Conservation (phyloP, 2,797 vertebrate genomes). For the Enteromius fasciolatus region DNA sequence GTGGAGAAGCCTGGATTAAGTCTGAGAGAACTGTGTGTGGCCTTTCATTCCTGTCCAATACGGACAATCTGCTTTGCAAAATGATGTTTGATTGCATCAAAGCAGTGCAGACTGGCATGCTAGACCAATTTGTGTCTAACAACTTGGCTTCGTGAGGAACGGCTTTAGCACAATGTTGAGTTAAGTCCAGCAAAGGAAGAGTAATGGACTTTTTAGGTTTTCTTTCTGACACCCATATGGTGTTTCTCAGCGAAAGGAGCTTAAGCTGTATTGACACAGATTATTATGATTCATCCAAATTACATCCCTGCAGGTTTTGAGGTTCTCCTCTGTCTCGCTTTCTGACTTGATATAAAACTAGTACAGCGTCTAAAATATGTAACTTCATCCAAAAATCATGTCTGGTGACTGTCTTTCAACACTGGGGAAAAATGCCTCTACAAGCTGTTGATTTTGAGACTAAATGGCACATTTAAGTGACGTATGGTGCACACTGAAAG, state of each 20-base stretch:
- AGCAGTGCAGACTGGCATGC: neutral
- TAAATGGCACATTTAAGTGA: neutral
- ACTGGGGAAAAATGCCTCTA: neutral
- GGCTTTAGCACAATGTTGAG: neutral
- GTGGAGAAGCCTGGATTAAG: constrained; percentile 43
- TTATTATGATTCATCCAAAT: constrained; percentile 15
- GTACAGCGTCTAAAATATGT: neutral
- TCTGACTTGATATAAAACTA: constrained; percentile 6
- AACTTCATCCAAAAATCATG: constrained; percentile 13
- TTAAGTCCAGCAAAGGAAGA: neutral
- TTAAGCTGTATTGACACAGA: neutral
- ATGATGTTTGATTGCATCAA: neutral
- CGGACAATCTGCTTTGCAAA: constrained; percentile 2
- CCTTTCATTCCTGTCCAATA: neutral
- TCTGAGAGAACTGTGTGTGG: constrained; percentile 7
- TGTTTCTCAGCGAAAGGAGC: neutral
- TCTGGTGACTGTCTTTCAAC: constrained; percentile 13
- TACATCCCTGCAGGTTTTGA: neutral
- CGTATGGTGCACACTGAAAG: neutral
- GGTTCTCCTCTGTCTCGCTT: neutral
- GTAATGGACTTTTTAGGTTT: neutral
- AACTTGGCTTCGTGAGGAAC: neutral
- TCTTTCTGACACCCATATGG: constrained; percentile 4
- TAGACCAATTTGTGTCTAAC: neutral
- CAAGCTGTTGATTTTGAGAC: constrained; percentile 9